Evolutionary conservation across 2,888 invertebrate species (phyloP), one percentile per base, ranked within the genome.

Genomic region (Spialia ferax): DNA sequence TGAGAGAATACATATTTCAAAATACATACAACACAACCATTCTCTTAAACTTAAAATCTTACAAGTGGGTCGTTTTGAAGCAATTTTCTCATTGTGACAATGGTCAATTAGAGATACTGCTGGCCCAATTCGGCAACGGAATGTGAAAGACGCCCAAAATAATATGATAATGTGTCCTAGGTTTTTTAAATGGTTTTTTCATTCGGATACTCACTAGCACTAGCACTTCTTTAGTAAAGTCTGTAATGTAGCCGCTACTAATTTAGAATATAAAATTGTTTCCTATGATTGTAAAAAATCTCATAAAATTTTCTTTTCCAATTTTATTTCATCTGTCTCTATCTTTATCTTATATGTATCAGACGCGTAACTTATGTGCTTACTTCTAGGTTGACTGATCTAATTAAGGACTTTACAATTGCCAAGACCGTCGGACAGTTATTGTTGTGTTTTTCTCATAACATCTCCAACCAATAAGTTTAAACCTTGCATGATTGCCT

Each of bases 1-100:
- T 92, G 93, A 80, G 92, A 92, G 72, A 73, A 71, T 68, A 65
- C 38, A 61, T 78, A 79, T 92, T 89, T 89, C 88, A 85, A 88
- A 91, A 83, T 32, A 52, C 82, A 83, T 79, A n/a, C n/a, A n/a
- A n/a, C n/a, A n/a, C n/a, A n/a, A n/a, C 81, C 82, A 85, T 84
- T 85, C 83, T 87, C 84, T 57, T 57, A 32, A 77, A 73, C 74
- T 76, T 78, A 80, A 84, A 81, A 79, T 84, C 75, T 72, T 77
- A 83, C 84, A 90, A 90, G 86, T 84, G 81, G 91, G 91, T 85
- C 91, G 87, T 73, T 77, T 80, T 80, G 78, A 72, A 77, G 84
- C 80, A 83, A 87, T 87, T 79, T 85, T 89, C 91, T 80, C 91
- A 90, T 84, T 84, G 80, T 81, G 80, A 92, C 91, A 93, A 93